Conservation (phyloP, 2,113 vertebrate genomes). For the Aplodontia rufa region DNA sequence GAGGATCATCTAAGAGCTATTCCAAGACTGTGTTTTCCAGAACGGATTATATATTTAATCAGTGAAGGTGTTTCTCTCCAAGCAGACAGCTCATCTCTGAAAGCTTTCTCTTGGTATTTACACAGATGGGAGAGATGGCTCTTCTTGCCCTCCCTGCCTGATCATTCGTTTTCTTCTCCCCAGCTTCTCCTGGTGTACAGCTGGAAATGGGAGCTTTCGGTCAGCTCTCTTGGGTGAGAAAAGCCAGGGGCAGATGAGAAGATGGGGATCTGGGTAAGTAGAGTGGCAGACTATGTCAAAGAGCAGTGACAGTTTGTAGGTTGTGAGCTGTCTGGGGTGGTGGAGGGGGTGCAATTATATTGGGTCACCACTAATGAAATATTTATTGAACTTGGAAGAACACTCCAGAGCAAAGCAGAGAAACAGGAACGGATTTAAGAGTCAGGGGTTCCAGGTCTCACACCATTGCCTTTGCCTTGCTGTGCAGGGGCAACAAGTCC, state of each 20-base stretch:
- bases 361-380: conserved; percentile 42
- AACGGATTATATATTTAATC: background rate
- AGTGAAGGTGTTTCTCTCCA: background rate
- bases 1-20: background rate
- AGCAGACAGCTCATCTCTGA: background rate
- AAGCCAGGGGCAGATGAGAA: background rate
- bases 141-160: background rate
- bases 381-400: conserved; percentile 31
- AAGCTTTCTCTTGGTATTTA: background rate
- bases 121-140: background rate
- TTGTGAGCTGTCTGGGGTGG: background rate
- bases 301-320: background rate
- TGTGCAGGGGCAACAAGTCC: background rate
- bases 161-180: background rate
- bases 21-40: background rate
- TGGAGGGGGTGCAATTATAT: background rate
- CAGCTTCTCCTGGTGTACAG: background rate
- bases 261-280: background rate
- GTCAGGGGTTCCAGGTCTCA: background rate
- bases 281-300: background rate
- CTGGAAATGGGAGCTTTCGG: background rate
- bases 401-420: background rate
- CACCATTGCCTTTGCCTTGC: background rate
- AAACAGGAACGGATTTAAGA: background rate
- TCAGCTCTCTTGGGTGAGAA: background rate